phyloP scores from a whole-genome alignment of 2,888 invertebrate genomes.

The Calameuta filiformis region DNA sequence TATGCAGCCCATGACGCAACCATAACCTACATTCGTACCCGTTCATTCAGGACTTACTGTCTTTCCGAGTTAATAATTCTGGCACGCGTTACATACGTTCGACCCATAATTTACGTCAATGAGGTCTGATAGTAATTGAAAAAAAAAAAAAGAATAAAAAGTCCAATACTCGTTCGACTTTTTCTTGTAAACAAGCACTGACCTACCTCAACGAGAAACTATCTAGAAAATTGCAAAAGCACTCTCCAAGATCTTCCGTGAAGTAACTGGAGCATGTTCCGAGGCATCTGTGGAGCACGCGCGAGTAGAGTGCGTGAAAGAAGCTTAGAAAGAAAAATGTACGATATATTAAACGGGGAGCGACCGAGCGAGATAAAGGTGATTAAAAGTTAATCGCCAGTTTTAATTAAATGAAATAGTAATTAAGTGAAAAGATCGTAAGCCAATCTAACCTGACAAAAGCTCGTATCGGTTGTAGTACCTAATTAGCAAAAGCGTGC shows the following conservation, averaged over 20 bases:
- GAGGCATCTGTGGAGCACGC: neutral
- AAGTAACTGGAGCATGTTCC: neutral
- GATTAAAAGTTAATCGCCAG: neutral
- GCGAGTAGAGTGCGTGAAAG: neutral
- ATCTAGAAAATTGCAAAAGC: neutral
- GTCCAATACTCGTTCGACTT: neutral
- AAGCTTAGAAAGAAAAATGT: neutral
- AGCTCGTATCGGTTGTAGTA: neutral
- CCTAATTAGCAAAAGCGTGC: neutral
- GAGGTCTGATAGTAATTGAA: neutral
- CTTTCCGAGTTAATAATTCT: neutral
- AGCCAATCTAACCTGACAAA: neutral
- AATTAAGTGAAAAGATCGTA: too few species aligned
- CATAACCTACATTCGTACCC: conserved; percentile 46
- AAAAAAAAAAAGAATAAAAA: too few species aligned
- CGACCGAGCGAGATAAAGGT: neutral
- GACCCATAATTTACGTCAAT: neutral
- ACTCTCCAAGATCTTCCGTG: neutral
- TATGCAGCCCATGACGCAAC: conserved; percentile 38
- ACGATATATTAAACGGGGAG: neutral
- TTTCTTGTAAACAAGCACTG: neutral
- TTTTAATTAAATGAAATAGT: too few species aligned
- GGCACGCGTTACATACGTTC: neutral
- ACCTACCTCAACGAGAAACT: neutral
- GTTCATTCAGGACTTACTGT: conserved; percentile 19